phyloP scores from a whole-genome alignment of 2,797 vertebrate species.

The Menidia menidia region DNA sequence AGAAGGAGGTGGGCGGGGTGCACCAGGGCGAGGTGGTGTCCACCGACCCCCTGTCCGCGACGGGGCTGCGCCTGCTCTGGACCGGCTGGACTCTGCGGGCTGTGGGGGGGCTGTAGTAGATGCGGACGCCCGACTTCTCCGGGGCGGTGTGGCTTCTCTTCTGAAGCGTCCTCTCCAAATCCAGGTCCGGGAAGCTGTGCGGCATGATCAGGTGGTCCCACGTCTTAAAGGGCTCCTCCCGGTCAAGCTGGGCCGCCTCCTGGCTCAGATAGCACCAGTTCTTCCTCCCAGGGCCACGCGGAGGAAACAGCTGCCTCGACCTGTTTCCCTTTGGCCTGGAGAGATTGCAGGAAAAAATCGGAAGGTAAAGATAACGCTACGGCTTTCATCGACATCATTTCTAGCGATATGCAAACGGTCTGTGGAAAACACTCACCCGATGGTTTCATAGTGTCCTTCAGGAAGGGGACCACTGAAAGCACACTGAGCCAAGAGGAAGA shows the following conservation, averaged over 20 bases:
- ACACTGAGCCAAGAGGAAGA: slow-evolving; percentile 39
- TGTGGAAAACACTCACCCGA: slow-evolving; percentile 73
- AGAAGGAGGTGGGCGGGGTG: slow-evolving; percentile 76
- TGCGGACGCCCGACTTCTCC: slow-evolving; percentile 89
- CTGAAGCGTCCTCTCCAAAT: slow-evolving; percentile 83
- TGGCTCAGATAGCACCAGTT: slow-evolving; percentile 87
- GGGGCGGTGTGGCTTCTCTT: slow-evolving; percentile 94
- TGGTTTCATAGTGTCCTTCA: slow-evolving; percentile 81
- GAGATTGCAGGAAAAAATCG: slow-evolving; percentile 41
- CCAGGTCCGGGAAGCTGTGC: slow-evolving; percentile 80
- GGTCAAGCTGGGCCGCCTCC: slow-evolving; percentile 83
- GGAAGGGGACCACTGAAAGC: slow-evolving; percentile 41
- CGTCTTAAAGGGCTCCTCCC: slow-evolving; percentile 78
- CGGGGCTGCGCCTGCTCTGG: slow-evolving; percentile 65
- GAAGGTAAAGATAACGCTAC: not conserved
- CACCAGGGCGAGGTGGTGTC: slow-evolving; percentile 68
- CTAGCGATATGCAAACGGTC: not conserved
- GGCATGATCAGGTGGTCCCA: slow-evolving; percentile 87
- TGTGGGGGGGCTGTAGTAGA: slow-evolving; percentile 96
- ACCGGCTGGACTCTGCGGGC: slow-evolving; percentile 87
- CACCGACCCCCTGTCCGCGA: slow-evolving; percentile 43
- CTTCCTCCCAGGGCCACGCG: slow-evolving; percentile 67
- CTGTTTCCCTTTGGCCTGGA: slow-evolving; percentile 43
- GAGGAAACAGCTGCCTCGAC: slow-evolving; percentile 31
- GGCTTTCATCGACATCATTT: slow-evolving; percentile 1